Percentiles rank a stretch among this genome's conserved stretches.
These are phyloP conservation scores for Regulus satrapa DNA, from an alignment of 2,113 vertebrate genomes.

Conservation along the genomic window DNA sequence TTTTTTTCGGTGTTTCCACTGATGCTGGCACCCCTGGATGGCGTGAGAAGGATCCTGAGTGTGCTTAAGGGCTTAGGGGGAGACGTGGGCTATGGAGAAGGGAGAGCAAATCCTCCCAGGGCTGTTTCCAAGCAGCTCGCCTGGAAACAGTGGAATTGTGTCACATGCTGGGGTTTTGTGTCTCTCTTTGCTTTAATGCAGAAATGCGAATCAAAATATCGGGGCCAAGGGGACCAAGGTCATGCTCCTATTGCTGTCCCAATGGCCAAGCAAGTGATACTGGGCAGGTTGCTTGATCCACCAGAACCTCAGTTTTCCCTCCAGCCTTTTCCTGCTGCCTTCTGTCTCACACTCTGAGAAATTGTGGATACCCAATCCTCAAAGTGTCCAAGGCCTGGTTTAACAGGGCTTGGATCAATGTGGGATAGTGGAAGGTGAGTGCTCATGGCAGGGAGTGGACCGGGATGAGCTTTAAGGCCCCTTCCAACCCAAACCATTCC, in stretches of 20 bases:
- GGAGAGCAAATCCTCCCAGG: not conserved
- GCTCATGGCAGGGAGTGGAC: not conserved
- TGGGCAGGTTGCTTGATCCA: not conserved
- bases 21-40: not conserved
- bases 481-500: not conserved
- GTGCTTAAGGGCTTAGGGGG: not conserved
- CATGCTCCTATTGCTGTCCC: not conserved
- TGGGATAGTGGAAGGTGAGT: not conserved
- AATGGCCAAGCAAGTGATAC: not conserved
- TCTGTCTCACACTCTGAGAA: not conserved
- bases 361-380: not conserved
- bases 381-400: not conserved
- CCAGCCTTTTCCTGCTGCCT: not conserved
- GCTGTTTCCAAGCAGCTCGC: not conserved
- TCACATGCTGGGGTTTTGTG: not conserved
- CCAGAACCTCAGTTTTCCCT: not conserved
- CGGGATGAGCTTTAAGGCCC: not conserved
- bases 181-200: not conserved
- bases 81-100: not conserved
- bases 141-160: not conserved
- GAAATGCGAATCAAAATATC: not conserved
- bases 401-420: accelerated
- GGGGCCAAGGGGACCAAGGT: not conserved
- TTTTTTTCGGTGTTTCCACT: not conserved
- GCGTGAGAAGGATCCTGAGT: not conserved